Evolutionary conservation across 2,888 invertebrate genomes (phyloP).

Genomic region (Trissoscelio sp.): DNA sequence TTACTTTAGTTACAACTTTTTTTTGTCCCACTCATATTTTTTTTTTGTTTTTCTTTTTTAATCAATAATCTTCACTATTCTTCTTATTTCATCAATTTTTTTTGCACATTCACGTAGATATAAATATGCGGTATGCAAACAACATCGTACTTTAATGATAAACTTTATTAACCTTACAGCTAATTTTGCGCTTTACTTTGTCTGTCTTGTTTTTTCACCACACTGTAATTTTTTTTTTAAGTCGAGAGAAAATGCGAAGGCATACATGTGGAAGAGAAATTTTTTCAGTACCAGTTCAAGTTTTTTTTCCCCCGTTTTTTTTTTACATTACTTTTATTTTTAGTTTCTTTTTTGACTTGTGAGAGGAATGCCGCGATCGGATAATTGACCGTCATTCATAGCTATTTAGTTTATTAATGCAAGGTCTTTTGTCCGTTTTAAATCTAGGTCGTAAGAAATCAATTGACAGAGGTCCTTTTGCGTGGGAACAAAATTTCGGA

Average conservation of each 20-base stretch:
- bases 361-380: slow-evolving; percentile 55
- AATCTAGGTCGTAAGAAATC: slow-evolving; percentile 41
- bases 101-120: slow-evolving; percentile 40
- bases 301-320: slow-evolving; percentile 58
- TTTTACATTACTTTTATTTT: slow-evolving; percentile 28
- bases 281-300: slow-evolving; percentile 66
- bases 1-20: slow-evolving; percentile 37
- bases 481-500: background rate
- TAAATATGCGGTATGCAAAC: slow-evolving; percentile 54
- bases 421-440: slow-evolving; percentile 19
- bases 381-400: slow-evolving; percentile 71
- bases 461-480: slow-evolving; percentile 34
- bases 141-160: slow-evolving; percentile 56
- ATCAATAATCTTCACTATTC: no score
- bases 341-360: slow-evolving; percentile 58
- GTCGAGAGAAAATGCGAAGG: slow-evolving; percentile 64
- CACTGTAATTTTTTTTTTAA: slow-evolving; percentile 20
- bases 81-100: background rate
- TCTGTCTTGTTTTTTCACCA: slow-evolving; percentile 31
- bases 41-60: background rate
- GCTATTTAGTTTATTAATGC: background rate
- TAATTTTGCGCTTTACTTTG: slow-evolving; percentile 63
- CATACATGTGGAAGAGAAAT: slow-evolving; percentile 68
- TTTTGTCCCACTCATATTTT: background rate
- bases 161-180: slow-evolving; percentile 49